Evolutionary conservation across 2,888 invertebrate species (phyloP), one percentile per base, ranked within the genome.

Genomic region (Agrenia bidenticulata): DNA sequence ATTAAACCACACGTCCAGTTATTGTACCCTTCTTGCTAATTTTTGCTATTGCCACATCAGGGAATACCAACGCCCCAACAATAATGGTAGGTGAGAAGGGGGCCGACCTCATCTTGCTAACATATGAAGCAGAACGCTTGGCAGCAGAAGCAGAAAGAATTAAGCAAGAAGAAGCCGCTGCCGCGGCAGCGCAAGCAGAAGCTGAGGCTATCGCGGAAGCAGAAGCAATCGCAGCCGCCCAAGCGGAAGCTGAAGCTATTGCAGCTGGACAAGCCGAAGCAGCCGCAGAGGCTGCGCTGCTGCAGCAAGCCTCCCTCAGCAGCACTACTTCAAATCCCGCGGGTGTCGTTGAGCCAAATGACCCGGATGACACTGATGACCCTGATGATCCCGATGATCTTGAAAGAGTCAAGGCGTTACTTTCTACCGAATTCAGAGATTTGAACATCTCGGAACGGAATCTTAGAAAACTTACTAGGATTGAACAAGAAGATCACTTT

Each of bases 101-200:
- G 9, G 65, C 70, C 11, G 70, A 70, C 17, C 50, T 66, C 59
- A 70, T 70, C 63, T 50, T 70, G 37, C 59, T 61, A 15, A 50
- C 64, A 0, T 70, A 67, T 37, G 70, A 70, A 50, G 67, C 61
- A 32, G 70, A 70, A 27, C 50, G 70, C 39, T 51, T 60, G 1
- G 70, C 67, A 27, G 60, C 59, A 23, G 70, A 64, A 59, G 63
- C 59, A 19, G 17, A 51, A 17, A 39, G 57, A 27, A 54, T 51
- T 21, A 51, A 69, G 32, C 59, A 53, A 45, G 39, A 45, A 39
- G 61, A 63, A 32, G 54, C 37, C 5, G 32, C 53, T 9, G 64
- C 51, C 24, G 45, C 26, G 7, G 42, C 19, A 15, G 42, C 64
- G 0, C 67, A 67, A 24, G 70, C 67, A 50, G 67, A 57, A 32